Evolutionary conservation across 2,888 invertebrate genomes (phyloP).

Genomic region (Lasioglossum figueresi): DNA sequence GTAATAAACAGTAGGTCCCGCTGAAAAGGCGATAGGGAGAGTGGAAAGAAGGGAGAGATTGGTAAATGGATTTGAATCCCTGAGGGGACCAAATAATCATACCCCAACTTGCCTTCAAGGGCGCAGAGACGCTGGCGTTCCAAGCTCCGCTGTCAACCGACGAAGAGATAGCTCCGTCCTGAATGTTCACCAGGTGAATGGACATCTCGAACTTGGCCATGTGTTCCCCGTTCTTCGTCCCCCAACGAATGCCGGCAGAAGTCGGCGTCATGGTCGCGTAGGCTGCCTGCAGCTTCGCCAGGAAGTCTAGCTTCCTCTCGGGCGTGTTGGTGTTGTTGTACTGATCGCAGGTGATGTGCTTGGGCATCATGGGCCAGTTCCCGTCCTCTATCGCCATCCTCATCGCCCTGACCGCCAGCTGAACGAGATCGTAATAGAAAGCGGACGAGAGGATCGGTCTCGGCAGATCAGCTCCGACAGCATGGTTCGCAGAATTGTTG

Average conservation of each 20-base stretch:
- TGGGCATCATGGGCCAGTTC: slow-evolving; percentile 90
- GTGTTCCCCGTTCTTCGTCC: slow-evolving; percentile 77
- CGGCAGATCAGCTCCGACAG: slow-evolving; percentile 43
- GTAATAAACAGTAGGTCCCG: too few species aligned
- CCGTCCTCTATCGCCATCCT: slow-evolving; percentile 84
- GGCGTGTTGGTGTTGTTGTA: slow-evolving; percentile 92
- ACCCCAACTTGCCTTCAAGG: slow-evolving; percentile 85
- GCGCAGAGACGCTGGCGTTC: slow-evolving; percentile 90
- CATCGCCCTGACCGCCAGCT: slow-evolving; percentile 78
- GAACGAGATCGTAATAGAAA: slow-evolving; percentile 93
- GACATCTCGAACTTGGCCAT: slow-evolving; percentile 75
- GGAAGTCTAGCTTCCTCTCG: slow-evolving; percentile 89
- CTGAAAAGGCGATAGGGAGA: too few species aligned
- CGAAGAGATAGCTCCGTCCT: slow-evolving; percentile 87
- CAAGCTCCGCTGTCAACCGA: slow-evolving; percentile 86
- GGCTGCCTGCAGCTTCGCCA: slow-evolving; percentile 64
- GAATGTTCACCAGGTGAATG: slow-evolving; percentile 86
- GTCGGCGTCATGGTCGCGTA: slow-evolving; percentile 69
- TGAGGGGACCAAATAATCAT: too few species aligned
- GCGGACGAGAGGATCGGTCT: slow-evolving; percentile 84
- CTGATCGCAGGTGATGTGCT: slow-evolving; percentile 91
- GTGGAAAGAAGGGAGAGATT: too few species aligned
- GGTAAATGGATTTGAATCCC: too few species aligned
- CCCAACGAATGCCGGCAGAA: slow-evolving; percentile 76
- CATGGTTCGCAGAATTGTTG: not conserved